Evolutionary conservation across 1,140 invertebrate species (phyloP).

Genomic region (Paraescarpia echinospica): DNA sequence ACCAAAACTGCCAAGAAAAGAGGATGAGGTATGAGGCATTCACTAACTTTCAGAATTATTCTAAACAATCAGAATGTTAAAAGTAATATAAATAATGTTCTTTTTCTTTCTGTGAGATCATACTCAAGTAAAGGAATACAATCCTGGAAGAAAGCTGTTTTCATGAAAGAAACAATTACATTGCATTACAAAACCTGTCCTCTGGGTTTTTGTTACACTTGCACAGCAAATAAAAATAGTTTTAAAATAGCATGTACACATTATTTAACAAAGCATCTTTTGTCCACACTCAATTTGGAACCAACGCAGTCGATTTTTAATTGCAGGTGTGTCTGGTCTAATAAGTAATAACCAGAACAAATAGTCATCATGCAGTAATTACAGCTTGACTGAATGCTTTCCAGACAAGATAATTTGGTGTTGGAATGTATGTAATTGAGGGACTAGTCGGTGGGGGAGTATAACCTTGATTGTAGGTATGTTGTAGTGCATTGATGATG

Average conservation of each 20-base stretch:
- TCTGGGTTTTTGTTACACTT: too few relatives aligned
- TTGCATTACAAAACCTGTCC: too few relatives aligned
- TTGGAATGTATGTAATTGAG: too few relatives aligned
- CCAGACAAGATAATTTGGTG: too few relatives aligned
- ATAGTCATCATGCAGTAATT: too few relatives aligned
- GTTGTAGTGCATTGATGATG: not conserved
- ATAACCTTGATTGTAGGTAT: not conserved
- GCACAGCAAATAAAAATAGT: not conserved
- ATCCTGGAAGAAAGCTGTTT: too few relatives aligned
- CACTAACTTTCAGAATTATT: not conserved
- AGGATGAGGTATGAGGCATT: not conserved
- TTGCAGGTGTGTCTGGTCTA: not conserved
- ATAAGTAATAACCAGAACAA: not conserved
- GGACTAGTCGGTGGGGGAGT: not conserved
- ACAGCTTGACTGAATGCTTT: too few relatives aligned
- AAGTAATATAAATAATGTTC: not conserved
- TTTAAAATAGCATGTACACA: not conserved
- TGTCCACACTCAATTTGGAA: not conserved
- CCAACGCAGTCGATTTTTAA: not conserved
- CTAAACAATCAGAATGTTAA: not conserved
- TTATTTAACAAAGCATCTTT: too few relatives aligned
- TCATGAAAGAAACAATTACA: too few relatives aligned
- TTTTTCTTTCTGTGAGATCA: not conserved
- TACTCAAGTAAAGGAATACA: too few relatives aligned
- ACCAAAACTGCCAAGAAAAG: conserved; percentile 11